Evolutionary conservation across 2,113 vertebrate species (phyloP).

Genomic region (Forbesichthys papilliferus): DNA sequence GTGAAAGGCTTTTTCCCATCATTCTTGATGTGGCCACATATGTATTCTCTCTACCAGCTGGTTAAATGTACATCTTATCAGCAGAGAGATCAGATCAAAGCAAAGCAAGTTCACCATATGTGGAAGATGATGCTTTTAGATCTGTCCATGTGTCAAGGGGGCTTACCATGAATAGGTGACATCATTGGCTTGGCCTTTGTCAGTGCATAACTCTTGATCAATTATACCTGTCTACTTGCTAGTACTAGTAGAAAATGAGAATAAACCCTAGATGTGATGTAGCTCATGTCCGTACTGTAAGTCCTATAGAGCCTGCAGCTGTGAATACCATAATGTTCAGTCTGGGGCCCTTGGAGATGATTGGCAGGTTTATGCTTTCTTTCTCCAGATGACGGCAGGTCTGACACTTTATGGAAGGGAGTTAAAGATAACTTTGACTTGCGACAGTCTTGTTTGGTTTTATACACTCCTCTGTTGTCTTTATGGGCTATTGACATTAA

Average conservation of each 20-base stretch:
- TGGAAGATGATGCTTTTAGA: no score
- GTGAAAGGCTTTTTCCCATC: conserved; percentile 9
- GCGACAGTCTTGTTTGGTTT: conserved; percentile 37
- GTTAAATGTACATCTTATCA: no score
- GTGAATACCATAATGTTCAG: conserved; percentile 32
- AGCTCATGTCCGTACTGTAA: conserved; percentile 14
- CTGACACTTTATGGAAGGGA: conserved; percentile 53
- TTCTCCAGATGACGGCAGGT: conserved; percentile 55
- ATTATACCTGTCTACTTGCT: no score
- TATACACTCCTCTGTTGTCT: conserved; percentile 43
- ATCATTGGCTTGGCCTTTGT: no score
- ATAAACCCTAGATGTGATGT: not conserved
- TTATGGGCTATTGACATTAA: conserved; percentile 48
- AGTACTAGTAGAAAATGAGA: no score
- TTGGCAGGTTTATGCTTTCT: conserved; percentile 62
- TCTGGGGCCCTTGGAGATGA: conserved; percentile 50
- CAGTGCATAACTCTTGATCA: no score
- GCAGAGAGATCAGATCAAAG: no score
- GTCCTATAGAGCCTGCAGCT: conserved; percentile 34
- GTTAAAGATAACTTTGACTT: conserved; percentile 44
- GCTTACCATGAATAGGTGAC: no score
- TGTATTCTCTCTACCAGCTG: not conserved
- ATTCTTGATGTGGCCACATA: conserved; percentile 22
- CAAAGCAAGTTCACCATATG: no score
- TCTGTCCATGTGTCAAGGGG: no score